These are phyloP conservation scores for Escarpia spicata DNA, from an alignment of 2,888 invertebrate genomes.

Conservation along the genomic window DNA sequence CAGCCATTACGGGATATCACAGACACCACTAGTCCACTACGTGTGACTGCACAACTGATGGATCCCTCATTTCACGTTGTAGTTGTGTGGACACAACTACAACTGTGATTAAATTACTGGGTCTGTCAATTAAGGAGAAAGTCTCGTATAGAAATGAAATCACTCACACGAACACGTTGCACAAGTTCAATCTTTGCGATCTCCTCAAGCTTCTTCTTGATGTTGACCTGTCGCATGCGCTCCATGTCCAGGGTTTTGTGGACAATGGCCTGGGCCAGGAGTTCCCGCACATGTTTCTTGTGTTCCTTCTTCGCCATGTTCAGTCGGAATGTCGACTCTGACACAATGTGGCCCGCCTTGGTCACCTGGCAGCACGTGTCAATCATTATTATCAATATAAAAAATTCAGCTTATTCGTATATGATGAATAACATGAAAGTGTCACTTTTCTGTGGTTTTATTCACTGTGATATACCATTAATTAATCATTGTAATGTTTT, in stretches of 20 bases:
- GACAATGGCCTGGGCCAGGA: conserved; percentile 65
- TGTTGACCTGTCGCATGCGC: conserved; percentile 46
- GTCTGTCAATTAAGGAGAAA: not conserved
- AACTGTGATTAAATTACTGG: not conserved
- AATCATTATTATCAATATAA: not conserved
- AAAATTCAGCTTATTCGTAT: not conserved
- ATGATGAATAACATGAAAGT: no score
- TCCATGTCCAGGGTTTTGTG: conserved; percentile 54
- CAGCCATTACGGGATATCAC: no score
- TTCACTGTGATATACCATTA: no score
- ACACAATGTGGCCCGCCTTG: conserved; percentile 57
- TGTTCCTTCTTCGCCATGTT: conserved; percentile 63
- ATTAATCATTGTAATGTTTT: no score
- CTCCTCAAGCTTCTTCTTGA: conserved; percentile 62
- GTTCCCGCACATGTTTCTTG: conserved; percentile 62
- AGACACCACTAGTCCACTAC: no score
- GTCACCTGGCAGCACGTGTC: conserved; percentile 50
- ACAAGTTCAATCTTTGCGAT: conserved; percentile 65
- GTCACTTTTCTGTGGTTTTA: no score
- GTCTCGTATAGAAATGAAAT: not conserved
- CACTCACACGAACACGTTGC: conserved; percentile 59
- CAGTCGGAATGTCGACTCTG: conserved; percentile 60
- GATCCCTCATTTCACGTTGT: not conserved
- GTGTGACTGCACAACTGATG: no score
- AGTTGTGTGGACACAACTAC: not conserved